A percentile compares a stretch with the other conserved stretches of the same genome.
Evolutionary conservation across 2,888 invertebrate genomes (phyloP).

Genomic region (Lymantria dispar): DNA sequence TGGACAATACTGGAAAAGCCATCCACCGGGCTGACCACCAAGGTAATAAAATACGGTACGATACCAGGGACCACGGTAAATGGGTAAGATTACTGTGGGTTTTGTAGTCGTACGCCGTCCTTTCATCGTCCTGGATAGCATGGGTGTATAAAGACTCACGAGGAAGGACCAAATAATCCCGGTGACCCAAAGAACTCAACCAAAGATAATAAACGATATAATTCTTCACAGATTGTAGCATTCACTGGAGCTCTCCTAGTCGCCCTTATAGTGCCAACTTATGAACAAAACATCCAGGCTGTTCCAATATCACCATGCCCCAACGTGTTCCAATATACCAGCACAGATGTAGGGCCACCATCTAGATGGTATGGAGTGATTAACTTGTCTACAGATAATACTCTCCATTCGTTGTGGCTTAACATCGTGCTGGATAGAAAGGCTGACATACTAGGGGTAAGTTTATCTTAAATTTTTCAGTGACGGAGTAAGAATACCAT

Average conservation of each 20-base stretch:
- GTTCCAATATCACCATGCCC: conserved; percentile 81
- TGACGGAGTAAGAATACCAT: no score
- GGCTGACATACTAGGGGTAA: conserved; percentile 84
- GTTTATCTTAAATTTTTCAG: conserved; percentile 21
- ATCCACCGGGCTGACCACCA: no score
- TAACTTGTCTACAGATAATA: conserved; percentile 80
- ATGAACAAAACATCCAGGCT: conserved; percentile 42
- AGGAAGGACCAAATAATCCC: no score
- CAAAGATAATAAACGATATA: no score
- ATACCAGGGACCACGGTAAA: no score
- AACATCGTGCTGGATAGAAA: conserved; percentile 81
- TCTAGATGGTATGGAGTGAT: conserved; percentile 84
- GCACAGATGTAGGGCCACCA: conserved; percentile 58
- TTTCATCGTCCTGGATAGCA: no score
- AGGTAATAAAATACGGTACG: no score
- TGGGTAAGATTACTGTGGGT: no score
- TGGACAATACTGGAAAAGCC: no score
- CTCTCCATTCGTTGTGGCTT: conserved; percentile 82
- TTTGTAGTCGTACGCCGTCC: no score
- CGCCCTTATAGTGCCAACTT: conserved; percentile 43
- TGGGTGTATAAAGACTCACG: no score
- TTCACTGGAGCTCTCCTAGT: conserved; percentile 38
- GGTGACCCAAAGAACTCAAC: no score
- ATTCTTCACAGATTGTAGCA: conserved; percentile 40
- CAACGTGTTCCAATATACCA: conserved; percentile 81